Evolutionary conservation across 2,113 vertebrate genomes (phyloP).

Genomic region (Todiramphus saurophagus): DNA sequence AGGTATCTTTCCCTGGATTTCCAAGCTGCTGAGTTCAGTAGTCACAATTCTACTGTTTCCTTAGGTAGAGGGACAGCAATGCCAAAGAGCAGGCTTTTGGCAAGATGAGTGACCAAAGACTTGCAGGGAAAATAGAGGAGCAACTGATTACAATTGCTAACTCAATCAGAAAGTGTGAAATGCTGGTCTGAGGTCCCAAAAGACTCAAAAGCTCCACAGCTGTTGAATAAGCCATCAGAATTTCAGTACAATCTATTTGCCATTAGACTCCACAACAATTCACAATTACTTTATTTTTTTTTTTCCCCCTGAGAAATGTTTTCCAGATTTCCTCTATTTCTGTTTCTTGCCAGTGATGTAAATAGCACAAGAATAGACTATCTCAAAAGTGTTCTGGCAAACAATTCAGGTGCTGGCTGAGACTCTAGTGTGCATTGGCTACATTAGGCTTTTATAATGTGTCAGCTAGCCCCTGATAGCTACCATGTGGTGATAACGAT

Average conservation of each 20-base stretch:
- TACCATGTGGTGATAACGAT: slow-evolving; percentile 47
- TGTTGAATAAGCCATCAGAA: not conserved
- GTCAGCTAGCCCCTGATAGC: slow-evolving; percentile 34
- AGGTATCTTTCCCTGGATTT: not conserved
- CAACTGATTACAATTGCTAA: not conserved
- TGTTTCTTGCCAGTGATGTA: slow-evolving; percentile 32
- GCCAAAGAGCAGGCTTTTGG: not conserved
- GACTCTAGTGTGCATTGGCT: not conserved
- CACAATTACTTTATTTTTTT: not conserved
- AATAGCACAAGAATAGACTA: slow-evolving; percentile 22
- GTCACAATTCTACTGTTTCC: not conserved
- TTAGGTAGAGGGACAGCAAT: not conserved
- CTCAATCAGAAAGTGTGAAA: not conserved
- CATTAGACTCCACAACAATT: not conserved
- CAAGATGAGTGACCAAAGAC: not conserved
- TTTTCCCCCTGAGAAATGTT: not conserved
- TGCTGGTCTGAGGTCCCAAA: not conserved
- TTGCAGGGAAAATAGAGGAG: not conserved
- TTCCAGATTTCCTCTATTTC: slow-evolving; percentile 52
- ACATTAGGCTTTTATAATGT: slow-evolving; percentile 37
- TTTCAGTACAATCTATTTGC: not conserved
- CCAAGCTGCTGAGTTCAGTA: not conserved
- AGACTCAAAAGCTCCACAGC: not conserved
- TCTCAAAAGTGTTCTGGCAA: slow-evolving; percentile 56
- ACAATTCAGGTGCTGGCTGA: slow-evolving; percentile 29